phyloP scores from a whole-genome alignment of 2,113 vertebrate species.

The Saccopteryx leptura region DNA sequence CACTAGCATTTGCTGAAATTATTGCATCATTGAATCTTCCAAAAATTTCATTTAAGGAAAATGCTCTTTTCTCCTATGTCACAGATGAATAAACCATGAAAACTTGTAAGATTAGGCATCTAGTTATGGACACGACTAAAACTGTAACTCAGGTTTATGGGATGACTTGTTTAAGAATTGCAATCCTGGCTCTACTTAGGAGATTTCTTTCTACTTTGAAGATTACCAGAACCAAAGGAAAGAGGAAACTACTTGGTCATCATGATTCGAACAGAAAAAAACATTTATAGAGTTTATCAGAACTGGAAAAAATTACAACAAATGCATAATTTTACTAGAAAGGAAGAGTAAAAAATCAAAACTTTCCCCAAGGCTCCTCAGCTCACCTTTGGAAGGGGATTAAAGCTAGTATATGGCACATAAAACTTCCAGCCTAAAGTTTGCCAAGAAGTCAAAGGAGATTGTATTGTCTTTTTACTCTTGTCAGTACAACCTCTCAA shows the following conservation, averaged over 20 bases:
- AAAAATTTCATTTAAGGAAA: neutral
- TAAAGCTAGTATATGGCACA: slow-evolving; percentile 23
- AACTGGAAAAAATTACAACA: slow-evolving; percentile 48
- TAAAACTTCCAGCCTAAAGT: slow-evolving; percentile 22
- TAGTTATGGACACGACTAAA: neutral
- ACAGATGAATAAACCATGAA: neutral
- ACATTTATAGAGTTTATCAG: slow-evolving; percentile 14
- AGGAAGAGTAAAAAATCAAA: slow-evolving; percentile 22
- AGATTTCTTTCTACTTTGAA: slow-evolving; percentile 55
- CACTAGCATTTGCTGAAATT: neutral
- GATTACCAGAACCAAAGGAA: slow-evolving; percentile 33
- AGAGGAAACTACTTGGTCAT: slow-evolving; percentile 11
- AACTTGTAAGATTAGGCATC: neutral
- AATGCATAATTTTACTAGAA: slow-evolving; percentile 52
- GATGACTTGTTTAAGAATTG: neutral
- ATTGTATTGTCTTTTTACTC: neutral
- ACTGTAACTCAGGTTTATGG: neutral
- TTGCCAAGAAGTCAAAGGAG: slow-evolving; percentile 17
- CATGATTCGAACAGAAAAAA: neutral
- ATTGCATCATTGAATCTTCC: slow-evolving; percentile 16
- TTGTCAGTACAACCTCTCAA: neutral
- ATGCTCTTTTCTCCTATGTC: neutral
- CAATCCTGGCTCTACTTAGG: neutral
- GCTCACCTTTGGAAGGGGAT: slow-evolving; percentile 35
- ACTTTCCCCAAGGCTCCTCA: neutral